These are phyloP conservation scores for Phoenoteleia sp. DNA, from an alignment of 2,888 invertebrate genomes.

Conservation along the genomic window DNA sequence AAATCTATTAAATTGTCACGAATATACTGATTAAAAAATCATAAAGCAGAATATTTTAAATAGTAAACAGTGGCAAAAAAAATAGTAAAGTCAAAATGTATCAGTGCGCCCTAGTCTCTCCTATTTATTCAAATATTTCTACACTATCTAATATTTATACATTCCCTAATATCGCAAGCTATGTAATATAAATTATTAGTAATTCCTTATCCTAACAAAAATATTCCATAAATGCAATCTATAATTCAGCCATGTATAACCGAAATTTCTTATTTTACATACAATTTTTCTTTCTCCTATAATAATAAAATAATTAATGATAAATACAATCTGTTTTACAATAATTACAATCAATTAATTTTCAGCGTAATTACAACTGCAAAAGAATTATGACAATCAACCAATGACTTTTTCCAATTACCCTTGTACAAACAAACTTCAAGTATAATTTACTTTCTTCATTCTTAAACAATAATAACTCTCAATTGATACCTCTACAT, in stretches of 20 bases:
- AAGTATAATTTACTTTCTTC: not conserved
- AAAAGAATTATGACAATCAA: no score
- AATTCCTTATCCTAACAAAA: not conserved
- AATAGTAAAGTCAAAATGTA: no score
- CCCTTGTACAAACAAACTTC: not conserved
- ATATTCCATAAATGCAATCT: not conserved
- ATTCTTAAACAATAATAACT: not conserved
- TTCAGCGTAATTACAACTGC: not conserved
- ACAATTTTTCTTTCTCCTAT: no score
- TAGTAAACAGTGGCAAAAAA: no score
- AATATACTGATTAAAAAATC: no score
- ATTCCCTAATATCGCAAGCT: not conserved
- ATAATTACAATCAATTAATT: not conserved
- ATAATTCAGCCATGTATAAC: no score
- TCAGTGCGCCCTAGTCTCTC: no score
- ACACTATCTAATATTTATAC: not conserved
- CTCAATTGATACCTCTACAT: not conserved
- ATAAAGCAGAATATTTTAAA: no score
- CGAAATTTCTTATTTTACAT: no score
- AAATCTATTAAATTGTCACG: no score
- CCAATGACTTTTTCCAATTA: not conserved
- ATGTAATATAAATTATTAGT: not conserved
- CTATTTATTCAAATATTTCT: no score
- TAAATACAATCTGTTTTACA: no score
- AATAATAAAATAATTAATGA: not conserved